Base-by-base conservation (phyloP, 2,113 vertebrate species). In the Orthonyx spaldingii region DNA sequence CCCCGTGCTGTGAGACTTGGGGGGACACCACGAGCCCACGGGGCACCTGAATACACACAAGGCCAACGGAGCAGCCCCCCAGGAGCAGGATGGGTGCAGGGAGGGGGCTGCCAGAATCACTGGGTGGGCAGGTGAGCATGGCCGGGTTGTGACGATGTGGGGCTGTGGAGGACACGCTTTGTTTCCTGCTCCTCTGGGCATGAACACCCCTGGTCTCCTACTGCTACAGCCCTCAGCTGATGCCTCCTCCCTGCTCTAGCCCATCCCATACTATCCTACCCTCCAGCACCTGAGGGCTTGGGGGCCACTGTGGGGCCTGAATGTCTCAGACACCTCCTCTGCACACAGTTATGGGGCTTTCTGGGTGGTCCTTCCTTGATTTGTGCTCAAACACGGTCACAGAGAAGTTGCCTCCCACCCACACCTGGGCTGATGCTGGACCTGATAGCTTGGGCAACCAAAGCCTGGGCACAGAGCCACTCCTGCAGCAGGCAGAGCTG, bases 401-500 rank as follows among this genome's bases (percentile, higher is more conserved):
- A 19, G 47, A 84, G 41, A 27, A 41, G 5, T 13, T 10, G 2
- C n/a, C 42, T 72, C 32, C 32, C 42, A 24, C 13, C 8, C 52
- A 9, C 0, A 1, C 11, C 27, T 35, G 49, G 14, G 23, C 18
- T 53, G 42, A 37, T 46, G n/a, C 22, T 3, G 1, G 65, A 60
- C 10, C 7, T 4, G 13, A 8, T 5, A 46, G 11, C 41, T 72
- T 39, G 63, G 56, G 28, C 24, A 47, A 33, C 13, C 84, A 84
- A 94, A 89, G 91, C 66, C 79, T 59, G 63, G n/a, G 55, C 14
- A 35, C 91, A 14, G 60, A 77, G 47, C 87, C 46, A 12, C 74
- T 21, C 78, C 92, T 77, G 95, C n/a, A 95, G 91, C 92, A 91
- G 84, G 74, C 86, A 90, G 92, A 96, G 11, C 3, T 32, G 49